Evolutionary conservation across 2,888 invertebrate species (phyloP), one percentile per base, ranked within the genome.

Genomic region (Siphlonurus alternatus): DNA sequence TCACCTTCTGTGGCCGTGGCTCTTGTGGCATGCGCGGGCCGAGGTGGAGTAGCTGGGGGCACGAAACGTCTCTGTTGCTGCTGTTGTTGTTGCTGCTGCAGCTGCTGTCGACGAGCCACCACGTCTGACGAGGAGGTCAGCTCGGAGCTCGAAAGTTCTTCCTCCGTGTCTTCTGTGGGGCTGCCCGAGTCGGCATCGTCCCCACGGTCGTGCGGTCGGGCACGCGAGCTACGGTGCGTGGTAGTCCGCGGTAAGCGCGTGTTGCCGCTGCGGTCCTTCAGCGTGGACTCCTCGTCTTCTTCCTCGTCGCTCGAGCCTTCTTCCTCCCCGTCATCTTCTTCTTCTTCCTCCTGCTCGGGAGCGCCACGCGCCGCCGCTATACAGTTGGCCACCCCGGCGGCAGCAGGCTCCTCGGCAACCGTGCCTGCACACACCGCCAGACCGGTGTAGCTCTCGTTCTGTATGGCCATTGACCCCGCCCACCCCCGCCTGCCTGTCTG

Each of bases 261-360:
- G 56, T 20, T 22, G 56, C n/a, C n/a, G n/a, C n/a, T 22, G 56
- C 56, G 56, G 56, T 56, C 24, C 75, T 83, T 83, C 73, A 83
- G 77, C 67, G 83, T 82, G 62, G 80, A 74, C 65, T 75, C 68
- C n/a, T 64, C 64, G 56, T 64, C 76, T 65, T 76, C 80, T 71
- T 83, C 83, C 2, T 61, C 61, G 15, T 62, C 62, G 2, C n/a
- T n/a, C n/a, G n/a, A n/a, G n/a, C 53, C 62, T 15, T 62, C 62
- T 24, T 64, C 64, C 65, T 61, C 64, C 66, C 23, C 24, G 38
- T 61, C 64, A 67, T 25, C 61, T 61, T 65, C 66, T 66, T 69
- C 64, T 67, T 69, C 63, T 53, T 62, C 59, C 20, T 69, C 69
- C 51, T 74, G 73, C 67, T 10, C 56, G 38, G 38, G 38, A 38